Base-by-base conservation (phyloP, 2,797 vertebrate species). In the Malacoctenus gilli region DNA sequence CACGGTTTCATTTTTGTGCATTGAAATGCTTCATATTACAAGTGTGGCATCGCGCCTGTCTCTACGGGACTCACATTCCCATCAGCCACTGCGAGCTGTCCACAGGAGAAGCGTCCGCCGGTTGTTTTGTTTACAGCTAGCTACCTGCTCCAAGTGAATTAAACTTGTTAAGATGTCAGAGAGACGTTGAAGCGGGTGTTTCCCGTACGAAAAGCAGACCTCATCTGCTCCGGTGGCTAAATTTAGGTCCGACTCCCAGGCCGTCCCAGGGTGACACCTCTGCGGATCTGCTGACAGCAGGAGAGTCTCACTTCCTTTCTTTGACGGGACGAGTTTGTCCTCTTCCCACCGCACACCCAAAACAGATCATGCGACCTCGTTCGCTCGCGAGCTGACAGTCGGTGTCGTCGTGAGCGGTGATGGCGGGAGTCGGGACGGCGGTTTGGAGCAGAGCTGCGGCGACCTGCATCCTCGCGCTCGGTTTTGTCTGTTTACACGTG, bases 231-330 rank as follows among this genome's bases (percentile, higher is more conserved):
- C 12, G 16, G 16, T 31, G 3, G 54, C 50, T 58, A 19, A 32
- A 51, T 25, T 19, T 40, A 55, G 65, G 16, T 28, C n/a, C n/a
- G n/a, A n/a, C n/a, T 63, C 68, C 50, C 59, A 14, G 2, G 39
- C 37, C 37, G 52, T 34, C 25, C 25, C 5, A 34, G 15, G n/a
- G 42, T 40, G 39, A 53, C 75, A 53, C 61, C 65, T 48, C 63
- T 28, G 13, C 5, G 31, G 62, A 72, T 62, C 28, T 73, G 73
- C 83, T 78, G 78, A 73, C 77, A 66, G 37, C 77, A 66, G 37
- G 30, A 15, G n/a, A 70, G 23, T 75, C 59, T 82, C 59, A 74
- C 84, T 90, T 91, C 83, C 85, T 83, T 53, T 18, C 39, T 3
- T 18, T 13, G 4, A 40, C 59, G 47, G 75, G 60, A 69, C 79